phyloP scores from a whole-genome alignment of 1,140 invertebrate genomes.

The Proctacanthus coquilletti region DNA sequence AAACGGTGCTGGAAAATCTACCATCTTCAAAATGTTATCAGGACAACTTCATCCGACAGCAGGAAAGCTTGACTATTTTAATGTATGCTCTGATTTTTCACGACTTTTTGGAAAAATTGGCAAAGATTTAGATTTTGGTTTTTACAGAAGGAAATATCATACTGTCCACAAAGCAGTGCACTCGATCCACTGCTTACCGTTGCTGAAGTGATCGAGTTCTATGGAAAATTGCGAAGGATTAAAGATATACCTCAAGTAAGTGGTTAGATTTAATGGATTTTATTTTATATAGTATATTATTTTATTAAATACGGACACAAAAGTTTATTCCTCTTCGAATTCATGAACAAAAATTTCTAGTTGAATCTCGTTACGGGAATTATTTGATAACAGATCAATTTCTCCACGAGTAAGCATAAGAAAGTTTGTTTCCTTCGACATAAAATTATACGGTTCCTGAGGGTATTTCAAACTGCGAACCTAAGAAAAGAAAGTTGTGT shows the following conservation, averaged over 20 bases:
- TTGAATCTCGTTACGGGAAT: conserved; percentile 5
- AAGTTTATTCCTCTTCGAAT: conserved; percentile 1
- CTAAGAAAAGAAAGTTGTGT: neutral
- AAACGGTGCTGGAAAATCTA: conserved; percentile 59
- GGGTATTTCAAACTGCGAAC: conserved; percentile 2
- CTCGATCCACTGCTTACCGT: conserved; percentile 56
- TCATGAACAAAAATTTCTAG: conserved; percentile 9
- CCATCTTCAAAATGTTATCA: conserved; percentile 57
- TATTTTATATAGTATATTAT: neutral
- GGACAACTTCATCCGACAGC: conserved; percentile 39
- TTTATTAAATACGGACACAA: neutral
- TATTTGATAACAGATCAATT: conserved; percentile 7
- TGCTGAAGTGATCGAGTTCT: conserved; percentile 34
- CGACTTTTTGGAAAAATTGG: conserved; percentile 17
- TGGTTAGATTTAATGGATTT: conserved; percentile 1
- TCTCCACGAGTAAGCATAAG: conserved; percentile 8
- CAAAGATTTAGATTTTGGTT: neutral
- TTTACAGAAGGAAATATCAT: conserved; percentile 32
- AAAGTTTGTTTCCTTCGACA: conserved; percentile 7
- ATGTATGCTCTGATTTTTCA: conserved; percentile 21
- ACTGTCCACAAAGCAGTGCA: conserved; percentile 74
- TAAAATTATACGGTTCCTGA: conserved; percentile 8
- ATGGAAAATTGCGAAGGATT: conserved; percentile 35
- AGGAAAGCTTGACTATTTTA: conserved; percentile 34
- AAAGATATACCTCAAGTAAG: conserved; percentile 28